Evolutionary conservation across 1,140 invertebrate species (phyloP).

Genomic region (Drosophila sp.): DNA sequence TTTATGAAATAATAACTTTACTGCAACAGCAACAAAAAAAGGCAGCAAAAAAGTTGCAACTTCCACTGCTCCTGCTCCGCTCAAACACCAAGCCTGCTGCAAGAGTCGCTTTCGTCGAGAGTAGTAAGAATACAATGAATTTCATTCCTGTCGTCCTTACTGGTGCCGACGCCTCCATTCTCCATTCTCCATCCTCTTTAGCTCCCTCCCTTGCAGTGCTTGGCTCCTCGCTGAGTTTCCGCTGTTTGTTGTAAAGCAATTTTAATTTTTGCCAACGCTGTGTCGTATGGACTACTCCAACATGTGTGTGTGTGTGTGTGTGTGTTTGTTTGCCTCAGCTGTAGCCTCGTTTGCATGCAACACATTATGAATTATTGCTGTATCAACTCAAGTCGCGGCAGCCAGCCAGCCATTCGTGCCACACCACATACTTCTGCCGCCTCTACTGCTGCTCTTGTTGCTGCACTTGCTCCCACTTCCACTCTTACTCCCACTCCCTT

Average conservation of each 20-base stretch:
- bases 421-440: slow-evolving; percentile 27
- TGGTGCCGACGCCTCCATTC: slow-evolving; percentile 2
- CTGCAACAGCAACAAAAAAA: slow-evolving; percentile 65
- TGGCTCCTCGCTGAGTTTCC: slow-evolving; percentile 75
- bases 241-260: slow-evolving; percentile 80
- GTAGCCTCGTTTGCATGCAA: slow-evolving; percentile 81
- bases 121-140: slow-evolving; percentile 78
- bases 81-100: slow-evolving; percentile 36
- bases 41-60: neutral
- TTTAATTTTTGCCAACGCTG: slow-evolving; percentile 78
- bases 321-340: slow-evolving; percentile 55
- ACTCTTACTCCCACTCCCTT: neutral
- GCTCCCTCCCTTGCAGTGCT: slow-evolving; percentile 25
- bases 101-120: slow-evolving; percentile 61
- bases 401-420: slow-evolving; percentile 31
- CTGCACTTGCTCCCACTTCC: slow-evolving; percentile 5
- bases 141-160: slow-evolving; percentile 41
- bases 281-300: slow-evolving; percentile 60
- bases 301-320: slow-evolving; percentile 24
- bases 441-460: neutral
- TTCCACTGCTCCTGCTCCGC: slow-evolving; percentile 13
- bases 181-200: neutral
- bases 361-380: slow-evolving; percentile 83
- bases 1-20: slow-evolving; percentile 82
- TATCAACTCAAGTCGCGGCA: slow-evolving; percentile 80